phyloP scores from a whole-genome alignment of 2,113 vertebrate species.

The Sphyrna mokarran region DNA sequence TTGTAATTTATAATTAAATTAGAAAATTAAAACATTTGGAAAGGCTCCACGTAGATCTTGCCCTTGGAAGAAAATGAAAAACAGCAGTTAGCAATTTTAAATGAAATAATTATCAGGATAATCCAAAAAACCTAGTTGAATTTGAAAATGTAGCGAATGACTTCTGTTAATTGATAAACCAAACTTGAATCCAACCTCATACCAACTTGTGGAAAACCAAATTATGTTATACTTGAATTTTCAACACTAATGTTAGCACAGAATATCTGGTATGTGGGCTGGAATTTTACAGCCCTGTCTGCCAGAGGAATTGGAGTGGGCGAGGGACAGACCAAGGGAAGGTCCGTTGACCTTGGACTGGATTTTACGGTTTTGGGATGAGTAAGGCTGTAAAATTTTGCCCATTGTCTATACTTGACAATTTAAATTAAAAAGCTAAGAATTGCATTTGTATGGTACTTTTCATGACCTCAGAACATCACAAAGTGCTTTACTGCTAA shows the following conservation, averaged over 20 bases:
- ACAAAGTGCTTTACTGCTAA: background rate
- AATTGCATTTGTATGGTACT: background rate
- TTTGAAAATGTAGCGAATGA: background rate
- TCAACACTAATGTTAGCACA: background rate
- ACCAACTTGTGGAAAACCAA: background rate
- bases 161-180: background rate
- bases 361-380: too few relatives aligned
- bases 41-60: background rate
- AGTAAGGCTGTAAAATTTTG: too few relatives aligned
- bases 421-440: background rate
- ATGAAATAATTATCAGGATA: background rate
- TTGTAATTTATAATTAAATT: background rate
- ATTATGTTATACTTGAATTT: background rate
- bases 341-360: too few relatives aligned
- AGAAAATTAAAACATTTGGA: background rate
- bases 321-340: too few relatives aligned
- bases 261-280: background rate
- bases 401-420: background rate
- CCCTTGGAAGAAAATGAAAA: background rate
- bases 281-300: too few relatives aligned
- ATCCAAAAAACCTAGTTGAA: background rate
- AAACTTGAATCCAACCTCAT: background rate
- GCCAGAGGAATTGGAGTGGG: too few relatives aligned
- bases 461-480: background rate
- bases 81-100: background rate